phyloP scores from a whole-genome alignment of 2,113 vertebrate genomes.

The Opisthocomus hoazin region DNA sequence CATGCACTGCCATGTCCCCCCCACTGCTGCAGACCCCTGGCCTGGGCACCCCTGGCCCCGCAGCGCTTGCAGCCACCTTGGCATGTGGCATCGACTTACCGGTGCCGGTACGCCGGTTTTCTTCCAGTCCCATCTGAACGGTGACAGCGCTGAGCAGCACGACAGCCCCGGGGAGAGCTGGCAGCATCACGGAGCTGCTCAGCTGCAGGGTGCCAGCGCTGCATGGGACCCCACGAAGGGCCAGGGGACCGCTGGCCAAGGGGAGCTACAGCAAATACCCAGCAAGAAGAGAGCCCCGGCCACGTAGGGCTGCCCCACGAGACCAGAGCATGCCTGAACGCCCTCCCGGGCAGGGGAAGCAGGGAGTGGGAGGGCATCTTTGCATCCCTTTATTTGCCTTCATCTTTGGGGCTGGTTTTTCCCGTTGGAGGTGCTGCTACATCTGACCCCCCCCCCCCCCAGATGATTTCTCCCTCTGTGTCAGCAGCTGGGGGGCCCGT shows the following conservation, averaged over 20 bases:
- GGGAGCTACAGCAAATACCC: background rate
- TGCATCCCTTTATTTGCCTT: background rate
- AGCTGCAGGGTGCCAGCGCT: accelerated
- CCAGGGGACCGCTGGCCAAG: background rate
- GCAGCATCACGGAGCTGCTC: background rate
- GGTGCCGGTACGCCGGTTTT: accelerated
- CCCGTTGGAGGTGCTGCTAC: background rate
- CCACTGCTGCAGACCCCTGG: background rate
- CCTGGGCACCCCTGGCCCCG: background rate
- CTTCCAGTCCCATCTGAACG: background rate
- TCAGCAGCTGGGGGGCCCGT: too few species aligned
- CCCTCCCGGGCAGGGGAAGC: background rate
- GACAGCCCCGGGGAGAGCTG: background rate
- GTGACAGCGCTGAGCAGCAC: background rate
- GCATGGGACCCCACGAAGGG: background rate
- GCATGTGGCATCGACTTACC: background rate
- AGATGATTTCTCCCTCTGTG: background rate
- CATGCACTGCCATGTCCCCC: background rate
- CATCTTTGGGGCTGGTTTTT: background rate
- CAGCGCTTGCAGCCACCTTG: accelerated
- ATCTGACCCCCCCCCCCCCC: accelerated
- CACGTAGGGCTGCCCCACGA: background rate
- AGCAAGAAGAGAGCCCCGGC: accelerated
- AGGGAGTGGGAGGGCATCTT: accelerated
- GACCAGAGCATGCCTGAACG: accelerated